Evolutionary conservation across 2,113 vertebrate genomes (phyloP).

Genomic region (Pogona vitticeps): DNA sequence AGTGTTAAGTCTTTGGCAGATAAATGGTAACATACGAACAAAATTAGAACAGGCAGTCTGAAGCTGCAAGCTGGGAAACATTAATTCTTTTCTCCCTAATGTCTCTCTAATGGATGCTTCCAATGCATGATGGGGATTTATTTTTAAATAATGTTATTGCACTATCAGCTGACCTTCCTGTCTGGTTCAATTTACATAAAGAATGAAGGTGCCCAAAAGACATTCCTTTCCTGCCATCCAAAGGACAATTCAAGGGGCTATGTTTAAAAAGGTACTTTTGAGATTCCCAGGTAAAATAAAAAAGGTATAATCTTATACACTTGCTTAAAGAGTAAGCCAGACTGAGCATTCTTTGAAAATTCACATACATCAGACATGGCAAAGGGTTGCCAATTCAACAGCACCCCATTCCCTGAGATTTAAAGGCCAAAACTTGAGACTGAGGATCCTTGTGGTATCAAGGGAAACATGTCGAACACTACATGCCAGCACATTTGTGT

Average conservation of each 20-base stretch:
- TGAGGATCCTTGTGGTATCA: too few relatives aligned
- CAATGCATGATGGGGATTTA: conserved; percentile 37
- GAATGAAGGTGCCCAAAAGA: conserved; percentile 41
- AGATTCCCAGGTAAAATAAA: background rate
- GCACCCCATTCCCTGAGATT: too few relatives aligned
- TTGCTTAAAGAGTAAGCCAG: background rate
- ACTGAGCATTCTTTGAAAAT: background rate
- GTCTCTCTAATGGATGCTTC: conserved; percentile 52
- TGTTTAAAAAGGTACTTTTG: conserved; percentile 26
- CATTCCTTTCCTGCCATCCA: background rate
- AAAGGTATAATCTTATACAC: background rate
- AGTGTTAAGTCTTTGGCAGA: conserved; percentile 56
- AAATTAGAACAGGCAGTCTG: conserved; percentile 63
- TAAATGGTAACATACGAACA: conserved; percentile 46
- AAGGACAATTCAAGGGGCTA: conserved; percentile 9
- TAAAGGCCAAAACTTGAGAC: too few relatives aligned
- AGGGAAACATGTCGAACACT: too few relatives aligned
- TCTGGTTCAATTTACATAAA: conserved; percentile 47
- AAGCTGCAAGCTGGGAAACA: conserved; percentile 51
- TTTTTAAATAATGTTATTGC: conserved; percentile 66
- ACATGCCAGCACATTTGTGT: too few relatives aligned
- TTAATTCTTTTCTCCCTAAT: conserved; percentile 57
- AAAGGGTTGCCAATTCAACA: too few relatives aligned
- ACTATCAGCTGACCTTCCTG: conserved; percentile 46
- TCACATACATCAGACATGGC: background rate